phyloP scores from a whole-genome alignment of 2,888 invertebrate genomes.

The Mythimna impura region DNA sequence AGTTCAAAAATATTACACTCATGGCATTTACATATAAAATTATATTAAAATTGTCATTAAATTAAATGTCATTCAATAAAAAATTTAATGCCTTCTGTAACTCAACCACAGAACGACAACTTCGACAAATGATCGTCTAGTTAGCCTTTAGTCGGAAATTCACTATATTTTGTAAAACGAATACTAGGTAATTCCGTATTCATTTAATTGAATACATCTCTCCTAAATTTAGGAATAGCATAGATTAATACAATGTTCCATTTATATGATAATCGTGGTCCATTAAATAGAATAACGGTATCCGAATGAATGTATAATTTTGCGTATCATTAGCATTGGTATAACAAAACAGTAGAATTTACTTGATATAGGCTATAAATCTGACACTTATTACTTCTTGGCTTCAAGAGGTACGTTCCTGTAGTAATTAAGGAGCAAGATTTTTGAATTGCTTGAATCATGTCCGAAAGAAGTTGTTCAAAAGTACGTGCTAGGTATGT shows the following conservation, averaged over 20 bases:
- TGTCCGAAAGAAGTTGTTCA: too few relatives aligned
- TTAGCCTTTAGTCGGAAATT: neutral
- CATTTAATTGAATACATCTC: constrained; percentile 32
- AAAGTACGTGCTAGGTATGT: neutral
- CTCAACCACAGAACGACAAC: too few relatives aligned
- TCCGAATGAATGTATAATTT: constrained; percentile 60
- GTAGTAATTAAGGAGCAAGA: neutral
- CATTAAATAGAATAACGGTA: constrained; percentile 58
- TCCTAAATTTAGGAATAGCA: constrained; percentile 38
- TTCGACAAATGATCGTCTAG: neutral
- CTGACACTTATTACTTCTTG: constrained; percentile 36
- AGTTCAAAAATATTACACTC: too few relatives aligned
- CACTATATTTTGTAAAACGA: neutral
- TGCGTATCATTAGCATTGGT: constrained; percentile 45
- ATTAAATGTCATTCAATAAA: neutral
- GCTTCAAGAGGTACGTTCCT: constrained; percentile 49
- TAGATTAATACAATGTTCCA: constrained; percentile 53
- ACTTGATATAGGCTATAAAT: constrained; percentile 4
- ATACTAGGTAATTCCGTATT: constrained; percentile 1
- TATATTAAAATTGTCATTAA: too few relatives aligned
- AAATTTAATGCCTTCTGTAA: neutral
- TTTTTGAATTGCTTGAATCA: constrained; percentile 6
- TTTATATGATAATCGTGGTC: constrained; percentile 54
- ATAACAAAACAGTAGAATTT: constrained; percentile 30
- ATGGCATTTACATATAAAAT: neutral